A percentile compares a stretch with the other conserved stretches of the same genome.
Evolutionary conservation across 2,888 invertebrate genomes (phyloP).

Genomic region (Acronicta psi): DNA sequence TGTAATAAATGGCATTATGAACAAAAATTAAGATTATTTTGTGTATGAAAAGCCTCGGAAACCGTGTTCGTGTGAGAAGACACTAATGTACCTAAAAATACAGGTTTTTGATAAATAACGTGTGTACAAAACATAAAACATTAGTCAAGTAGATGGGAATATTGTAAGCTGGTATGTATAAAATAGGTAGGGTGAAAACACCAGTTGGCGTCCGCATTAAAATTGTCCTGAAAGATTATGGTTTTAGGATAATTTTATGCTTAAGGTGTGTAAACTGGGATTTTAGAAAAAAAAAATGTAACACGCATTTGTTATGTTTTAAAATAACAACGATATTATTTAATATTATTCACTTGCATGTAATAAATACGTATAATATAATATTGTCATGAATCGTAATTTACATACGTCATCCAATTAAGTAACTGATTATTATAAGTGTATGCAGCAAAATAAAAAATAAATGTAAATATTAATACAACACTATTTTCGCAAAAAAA

Average conservation of each 20-base stretch:
- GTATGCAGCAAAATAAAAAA: constrained; percentile 3
- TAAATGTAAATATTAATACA: constrained; percentile 52
- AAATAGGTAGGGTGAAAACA: constrained; percentile 24
- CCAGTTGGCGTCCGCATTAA: constrained; percentile 1
- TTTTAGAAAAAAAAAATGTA: constrained; percentile 25
- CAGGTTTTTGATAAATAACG: constrained; percentile 41
- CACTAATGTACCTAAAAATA: constrained; percentile 37
- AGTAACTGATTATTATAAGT: constrained; percentile 21
- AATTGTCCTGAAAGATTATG: neutral
- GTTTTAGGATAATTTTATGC: constrained; percentile 6
- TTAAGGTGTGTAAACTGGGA: constrained; percentile 17
- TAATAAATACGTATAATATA: constrained; percentile 14
- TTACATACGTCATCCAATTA: constrained; percentile 19
- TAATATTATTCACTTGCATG: constrained; percentile 22
- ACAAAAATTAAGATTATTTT: neutral
- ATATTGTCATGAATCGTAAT: constrained; percentile 2
- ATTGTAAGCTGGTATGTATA: constrained; percentile 48
- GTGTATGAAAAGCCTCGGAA: neutral
- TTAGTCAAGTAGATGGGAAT: constrained; percentile 60
- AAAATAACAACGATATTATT: constrained; percentile 51
- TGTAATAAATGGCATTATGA: too few relatives aligned
- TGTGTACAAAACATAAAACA: constrained; percentile 68
- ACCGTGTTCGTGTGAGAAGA: constrained; percentile 5
- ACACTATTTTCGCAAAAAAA: constrained; percentile 19
- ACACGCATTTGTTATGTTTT: constrained; percentile 65